These are phyloP conservation scores for Aegotheles bennettii DNA, from an alignment of 2,113 vertebrate genomes.

Conservation along the genomic window DNA sequence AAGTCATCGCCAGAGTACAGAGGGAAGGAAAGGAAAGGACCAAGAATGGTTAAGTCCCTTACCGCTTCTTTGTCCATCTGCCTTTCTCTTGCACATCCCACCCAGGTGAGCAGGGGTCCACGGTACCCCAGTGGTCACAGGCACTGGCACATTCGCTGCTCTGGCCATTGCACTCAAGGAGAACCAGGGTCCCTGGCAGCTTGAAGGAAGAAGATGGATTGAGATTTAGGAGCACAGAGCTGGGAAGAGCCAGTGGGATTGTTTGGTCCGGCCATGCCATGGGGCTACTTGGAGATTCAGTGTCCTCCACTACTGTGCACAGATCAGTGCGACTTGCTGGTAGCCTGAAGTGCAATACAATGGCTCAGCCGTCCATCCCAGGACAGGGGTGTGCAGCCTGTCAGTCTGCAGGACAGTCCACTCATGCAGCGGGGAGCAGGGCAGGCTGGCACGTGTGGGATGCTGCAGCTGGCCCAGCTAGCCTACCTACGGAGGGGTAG, in stretches of 20 bases:
- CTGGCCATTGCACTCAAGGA: not conserved
- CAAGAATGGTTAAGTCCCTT: not conserved
- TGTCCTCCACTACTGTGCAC: not conserved
- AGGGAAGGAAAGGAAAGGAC: not conserved
- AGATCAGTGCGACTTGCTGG: not conserved
- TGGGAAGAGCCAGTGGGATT: not conserved
- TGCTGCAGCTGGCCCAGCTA: not conserved
- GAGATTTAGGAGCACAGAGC: not conserved
- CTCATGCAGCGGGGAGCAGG: not conserved
- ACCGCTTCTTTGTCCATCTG: not conserved
- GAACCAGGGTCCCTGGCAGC: not conserved
- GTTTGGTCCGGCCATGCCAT: accelerated
- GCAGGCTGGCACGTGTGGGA: not conserved
- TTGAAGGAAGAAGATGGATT: not conserved
- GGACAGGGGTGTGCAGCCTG: not conserved
- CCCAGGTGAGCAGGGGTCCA: accelerated
- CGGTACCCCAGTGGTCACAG: not conserved
- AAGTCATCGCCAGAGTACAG: not conserved
- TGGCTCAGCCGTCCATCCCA: not conserved
- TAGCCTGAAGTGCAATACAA: not conserved
- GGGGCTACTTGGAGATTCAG: not conserved
- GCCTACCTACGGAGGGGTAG: not conserved
- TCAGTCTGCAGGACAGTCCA: not conserved
- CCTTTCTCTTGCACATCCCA: not conserved
- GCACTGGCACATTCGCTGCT: not conserved